phyloP scores from a whole-genome alignment of 2,888 invertebrate species.

The Trichogramma dendrolimi region DNA sequence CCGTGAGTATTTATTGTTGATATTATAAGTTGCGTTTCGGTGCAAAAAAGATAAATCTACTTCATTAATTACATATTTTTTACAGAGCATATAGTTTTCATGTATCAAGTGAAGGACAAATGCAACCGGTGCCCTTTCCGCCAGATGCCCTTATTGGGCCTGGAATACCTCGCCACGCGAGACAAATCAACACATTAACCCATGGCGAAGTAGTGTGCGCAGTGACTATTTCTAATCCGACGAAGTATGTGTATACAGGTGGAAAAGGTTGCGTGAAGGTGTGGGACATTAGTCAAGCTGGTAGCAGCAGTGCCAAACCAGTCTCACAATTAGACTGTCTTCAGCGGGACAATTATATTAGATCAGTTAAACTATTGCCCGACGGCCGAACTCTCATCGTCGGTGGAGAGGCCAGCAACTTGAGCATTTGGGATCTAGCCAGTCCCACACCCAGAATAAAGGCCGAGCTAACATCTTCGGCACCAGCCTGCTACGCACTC shows the following conservation, averaged over 20 bases:
- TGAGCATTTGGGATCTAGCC: slow-evolving; percentile 93
- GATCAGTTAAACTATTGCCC: slow-evolving; percentile 84
- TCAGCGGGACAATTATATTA: slow-evolving; percentile 90
- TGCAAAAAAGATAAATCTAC: not conserved
- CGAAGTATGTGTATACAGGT: slow-evolving; percentile 93
- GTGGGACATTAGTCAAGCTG: slow-evolving; percentile 91
- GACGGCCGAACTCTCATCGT: slow-evolving; percentile 92
- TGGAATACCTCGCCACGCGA: slow-evolving; percentile 88
- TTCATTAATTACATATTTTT: slow-evolving; percentile 33
- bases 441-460: slow-evolving; percentile 87
- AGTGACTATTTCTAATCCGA: slow-evolving; percentile 91
- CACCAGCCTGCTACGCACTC: slow-evolving; percentile 95
- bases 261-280: slow-evolving; percentile 97
- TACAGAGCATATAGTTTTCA: slow-evolving; percentile 91
- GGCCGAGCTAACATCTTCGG: slow-evolving; percentile 88
- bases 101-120: slow-evolving; percentile 82
- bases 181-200: slow-evolving; percentile 85
- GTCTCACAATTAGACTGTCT: slow-evolving; percentile 89
- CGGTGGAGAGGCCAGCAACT: slow-evolving; percentile 91
- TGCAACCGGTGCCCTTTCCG: slow-evolving; percentile 92
- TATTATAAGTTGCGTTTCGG: slow-evolving; percentile 2
- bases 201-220: slow-evolving; percentile 98
- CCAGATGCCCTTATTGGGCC: slow-evolving; percentile 89
- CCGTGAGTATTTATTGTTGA: slow-evolving; percentile 64
- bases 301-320: slow-evolving; percentile 74